Conservation (phyloP, 2,888 invertebrate species). For the Nematopogon swammerdamellus region DNA sequence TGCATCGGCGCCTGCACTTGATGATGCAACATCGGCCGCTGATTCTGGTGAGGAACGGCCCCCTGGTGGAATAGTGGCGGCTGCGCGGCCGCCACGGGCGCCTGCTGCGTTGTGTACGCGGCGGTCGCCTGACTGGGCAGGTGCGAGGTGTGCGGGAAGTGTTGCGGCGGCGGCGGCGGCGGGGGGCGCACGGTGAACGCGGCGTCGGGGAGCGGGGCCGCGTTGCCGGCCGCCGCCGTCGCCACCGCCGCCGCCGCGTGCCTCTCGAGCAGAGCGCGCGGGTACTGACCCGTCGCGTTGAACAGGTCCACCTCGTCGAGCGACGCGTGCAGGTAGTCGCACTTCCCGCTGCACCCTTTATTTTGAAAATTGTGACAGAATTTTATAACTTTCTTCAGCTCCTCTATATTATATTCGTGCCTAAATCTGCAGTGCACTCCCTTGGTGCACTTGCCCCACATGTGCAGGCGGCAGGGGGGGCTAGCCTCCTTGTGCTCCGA, state of each 20-base stretch:
- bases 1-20: too few relatives aligned
- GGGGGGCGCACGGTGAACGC: neutral
- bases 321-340: conserved; percentile 32
- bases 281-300: conserved; percentile 24
- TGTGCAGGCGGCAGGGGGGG: conserved; percentile 12
- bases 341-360: conserved; percentile 30
- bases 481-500: conserved; percentile 18
- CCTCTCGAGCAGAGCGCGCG: conserved; percentile 27
- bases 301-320: conserved; percentile 33
- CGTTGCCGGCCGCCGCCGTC: neutral
- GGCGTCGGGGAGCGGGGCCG: neutral
- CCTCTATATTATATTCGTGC: conserved; percentile 29
- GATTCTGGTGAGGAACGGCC: too few relatives aligned
- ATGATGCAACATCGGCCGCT: too few relatives aligned
- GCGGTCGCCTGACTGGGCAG: neutral
- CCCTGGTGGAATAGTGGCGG: too few relatives aligned
- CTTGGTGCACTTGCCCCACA: conserved; percentile 38
- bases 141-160: neutral
- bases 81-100: too few relatives aligned
- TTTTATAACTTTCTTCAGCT: conserved; percentile 30
- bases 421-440: conserved; percentile 27
- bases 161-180: neutral
- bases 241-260: conserved; percentile 15
- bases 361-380: conserved; percentile 45
- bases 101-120: neutral